Conservation (phyloP, 2,113 vertebrate species). For the Corydoras maculifer region DNA sequence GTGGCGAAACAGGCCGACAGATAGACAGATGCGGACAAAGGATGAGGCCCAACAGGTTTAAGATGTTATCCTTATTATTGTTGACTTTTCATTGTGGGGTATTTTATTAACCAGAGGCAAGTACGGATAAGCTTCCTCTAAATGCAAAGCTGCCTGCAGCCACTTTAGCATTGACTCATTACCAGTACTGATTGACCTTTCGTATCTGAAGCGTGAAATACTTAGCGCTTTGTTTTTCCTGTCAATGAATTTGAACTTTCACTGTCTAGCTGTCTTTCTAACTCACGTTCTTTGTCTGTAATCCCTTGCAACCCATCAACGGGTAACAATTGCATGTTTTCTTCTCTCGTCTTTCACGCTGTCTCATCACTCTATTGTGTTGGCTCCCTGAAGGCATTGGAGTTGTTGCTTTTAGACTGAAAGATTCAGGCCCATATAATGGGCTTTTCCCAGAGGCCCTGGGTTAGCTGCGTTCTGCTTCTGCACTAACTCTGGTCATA, state of each 20-base stretch:
- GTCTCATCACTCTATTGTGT: constrained; percentile 50
- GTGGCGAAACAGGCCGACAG: constrained; percentile 33
- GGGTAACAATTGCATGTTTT: constrained; percentile 8
- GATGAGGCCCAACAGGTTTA: constrained; percentile 28
- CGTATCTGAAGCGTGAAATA: constrained; percentile 55
- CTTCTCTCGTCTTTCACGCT: constrained; percentile 26
- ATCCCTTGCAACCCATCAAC: constrained; percentile 19
- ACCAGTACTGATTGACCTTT: constrained; percentile 56
- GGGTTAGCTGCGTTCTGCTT: constrained; percentile 23
- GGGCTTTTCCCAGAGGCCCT: constrained; percentile 22
- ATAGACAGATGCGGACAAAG: constrained; percentile 16
- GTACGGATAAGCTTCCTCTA: constrained; percentile 24
- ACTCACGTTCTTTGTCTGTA: constrained; percentile 26
- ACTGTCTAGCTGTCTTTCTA: constrained; percentile 36
- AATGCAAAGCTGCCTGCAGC: constrained; percentile 47
- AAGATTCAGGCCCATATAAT: constrained; percentile 26
- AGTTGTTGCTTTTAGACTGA: constrained; percentile 44
- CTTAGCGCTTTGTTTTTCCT: constrained; percentile 31
- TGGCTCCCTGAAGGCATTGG: constrained; percentile 47
- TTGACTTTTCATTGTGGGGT: background rate
- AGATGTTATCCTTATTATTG: constrained; percentile 15
- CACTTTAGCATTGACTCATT: constrained; percentile 58
- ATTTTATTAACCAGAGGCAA: background rate
- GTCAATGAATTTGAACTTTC: constrained; percentile 4
- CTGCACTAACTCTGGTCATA: constrained; percentile 17